Evolutionary conservation across 2,797 vertebrate species (phyloP).

Genomic region (Hemibagrus guttatus): DNA sequence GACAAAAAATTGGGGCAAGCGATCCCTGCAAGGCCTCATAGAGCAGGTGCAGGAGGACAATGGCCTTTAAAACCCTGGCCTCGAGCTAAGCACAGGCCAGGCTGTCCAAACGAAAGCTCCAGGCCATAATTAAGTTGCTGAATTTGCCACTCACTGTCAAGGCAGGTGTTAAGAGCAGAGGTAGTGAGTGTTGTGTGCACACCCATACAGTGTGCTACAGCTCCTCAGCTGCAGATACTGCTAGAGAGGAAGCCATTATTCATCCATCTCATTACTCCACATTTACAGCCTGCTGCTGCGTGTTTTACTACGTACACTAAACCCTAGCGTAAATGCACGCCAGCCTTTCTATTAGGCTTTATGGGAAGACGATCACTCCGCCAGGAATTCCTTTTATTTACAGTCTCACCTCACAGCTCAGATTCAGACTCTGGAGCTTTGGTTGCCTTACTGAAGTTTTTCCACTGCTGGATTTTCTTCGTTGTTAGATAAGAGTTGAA

Average conservation of each 20-base stretch:
- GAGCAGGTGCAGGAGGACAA: slow-evolving; percentile 56
- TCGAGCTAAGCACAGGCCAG: slow-evolving; percentile 19
- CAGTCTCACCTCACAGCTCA: slow-evolving; percentile 35
- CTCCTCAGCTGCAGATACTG: slow-evolving; percentile 38
- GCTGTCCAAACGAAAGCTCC: slow-evolving; percentile 39
- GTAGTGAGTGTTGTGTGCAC: slow-evolving; percentile 7
- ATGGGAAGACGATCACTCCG: slow-evolving; percentile 49
- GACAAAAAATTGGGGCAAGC: slow-evolving; percentile 54
- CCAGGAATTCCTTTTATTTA: slow-evolving; percentile 55
- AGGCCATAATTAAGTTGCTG: slow-evolving; percentile 46
- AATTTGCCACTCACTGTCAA: slow-evolving; percentile 43
- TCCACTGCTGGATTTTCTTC: slow-evolving; percentile 30
- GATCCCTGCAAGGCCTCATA: slow-evolving; percentile 32
- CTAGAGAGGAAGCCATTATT: slow-evolving; percentile 48
- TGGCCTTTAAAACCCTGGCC: slow-evolving; percentile 41
- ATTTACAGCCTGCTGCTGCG: slow-evolving; percentile 51
- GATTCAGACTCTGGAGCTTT: slow-evolving; percentile 30
- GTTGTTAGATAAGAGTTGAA: slow-evolving; percentile 30
- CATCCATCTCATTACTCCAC: slow-evolving; percentile 54
- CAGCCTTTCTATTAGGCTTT: slow-evolving; percentile 56
- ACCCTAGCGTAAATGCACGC: slow-evolving; percentile 47
- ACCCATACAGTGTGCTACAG: slow-evolving; percentile 19
- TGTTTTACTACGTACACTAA: slow-evolving; percentile 53
- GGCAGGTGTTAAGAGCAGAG: slow-evolving; percentile 35
- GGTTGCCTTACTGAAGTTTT: slow-evolving; percentile 16